These are phyloP conservation scores for Oscheius sp. DNA, from an alignment of 2,888 invertebrate species.

Conservation along the genomic window DNA sequence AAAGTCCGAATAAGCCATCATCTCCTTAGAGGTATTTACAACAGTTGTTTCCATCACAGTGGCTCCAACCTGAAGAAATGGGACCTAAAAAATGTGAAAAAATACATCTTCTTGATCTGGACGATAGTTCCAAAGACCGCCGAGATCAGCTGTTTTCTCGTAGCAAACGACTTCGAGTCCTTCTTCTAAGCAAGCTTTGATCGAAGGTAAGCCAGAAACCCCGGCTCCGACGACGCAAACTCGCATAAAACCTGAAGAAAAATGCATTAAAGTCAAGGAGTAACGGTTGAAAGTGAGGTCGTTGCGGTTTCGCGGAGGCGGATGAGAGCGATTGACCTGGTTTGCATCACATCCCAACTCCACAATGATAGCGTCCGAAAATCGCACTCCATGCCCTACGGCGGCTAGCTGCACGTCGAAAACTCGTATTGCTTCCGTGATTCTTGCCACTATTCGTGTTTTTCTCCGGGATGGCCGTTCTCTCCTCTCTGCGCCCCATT, in stretches of 20 bases:
- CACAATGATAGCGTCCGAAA: constrained; percentile 26
- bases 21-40: constrained; percentile 72
- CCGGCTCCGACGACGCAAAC: constrained; percentile 68
- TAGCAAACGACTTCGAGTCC: constrained; percentile 65
- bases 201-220: constrained; percentile 65
- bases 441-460: too few relatives aligned
- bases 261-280: too few relatives aligned
- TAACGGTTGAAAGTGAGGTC: too few relatives aligned
- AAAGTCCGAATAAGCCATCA: constrained; percentile 71
- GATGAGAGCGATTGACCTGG: constrained; percentile 20
- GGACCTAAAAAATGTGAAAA: neutral
- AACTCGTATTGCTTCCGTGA: constrained; percentile 3
- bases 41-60: constrained; percentile 71
- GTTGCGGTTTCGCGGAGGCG: constrained; percentile 26
- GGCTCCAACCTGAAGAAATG: constrained; percentile 46
- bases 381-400: constrained; percentile 5
- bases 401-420: constrained; percentile 10
- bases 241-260: too few relatives aligned
- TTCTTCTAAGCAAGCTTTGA: constrained; percentile 66
- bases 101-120: constrained; percentile 48
- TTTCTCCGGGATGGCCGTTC: too few relatives aligned
- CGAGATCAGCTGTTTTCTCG: constrained; percentile 62
- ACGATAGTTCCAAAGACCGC: constrained; percentile 70
- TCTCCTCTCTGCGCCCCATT: too few relatives aligned
- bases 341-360: constrained; percentile 10